Evolutionary conservation across 2,113 vertebrate genomes (phyloP).

Genomic region (Nyctereutes procyonoides): DNA sequence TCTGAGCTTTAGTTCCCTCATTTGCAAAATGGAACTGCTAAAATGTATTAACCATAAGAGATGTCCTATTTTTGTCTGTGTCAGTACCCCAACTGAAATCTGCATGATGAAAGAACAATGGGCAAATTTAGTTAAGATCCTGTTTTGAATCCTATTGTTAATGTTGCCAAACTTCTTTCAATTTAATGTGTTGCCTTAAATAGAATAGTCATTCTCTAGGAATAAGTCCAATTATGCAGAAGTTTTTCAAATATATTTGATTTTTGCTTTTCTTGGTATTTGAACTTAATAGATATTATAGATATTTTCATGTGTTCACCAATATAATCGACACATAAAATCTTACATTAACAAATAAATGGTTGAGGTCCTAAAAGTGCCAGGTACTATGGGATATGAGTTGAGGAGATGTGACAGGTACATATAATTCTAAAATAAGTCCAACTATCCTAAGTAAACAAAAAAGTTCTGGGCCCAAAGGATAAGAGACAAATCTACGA

Average conservation of each 20-base stretch:
- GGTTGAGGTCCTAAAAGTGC: not conserved
- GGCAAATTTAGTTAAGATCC: not conserved
- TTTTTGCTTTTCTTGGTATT: conserved; percentile 41
- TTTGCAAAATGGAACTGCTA: not conserved
- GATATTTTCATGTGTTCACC: not conserved
- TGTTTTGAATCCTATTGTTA: not conserved
- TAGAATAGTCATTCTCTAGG: not conserved
- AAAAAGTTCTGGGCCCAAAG: not conserved
- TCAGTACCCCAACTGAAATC: not conserved
- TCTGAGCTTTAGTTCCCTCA: not conserved
- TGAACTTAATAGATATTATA: not conserved
- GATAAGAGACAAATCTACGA: not conserved
- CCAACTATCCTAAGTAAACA: not conserved
- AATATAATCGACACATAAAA: not conserved
- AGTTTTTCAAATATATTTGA: not conserved
- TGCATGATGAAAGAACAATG: not conserved
- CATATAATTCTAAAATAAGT: conserved; percentile 1
- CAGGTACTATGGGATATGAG: not conserved
- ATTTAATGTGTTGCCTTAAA: not conserved
- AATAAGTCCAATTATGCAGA: not conserved
- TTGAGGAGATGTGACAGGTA: not conserved
- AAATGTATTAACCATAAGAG: not conserved
- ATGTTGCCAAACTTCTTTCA: conserved; percentile 25
- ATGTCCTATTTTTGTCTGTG: not conserved
- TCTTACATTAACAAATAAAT: not conserved